These are phyloP conservation scores for Osmerus mordax DNA, from an alignment of 2,113 vertebrate species.

Conservation along the genomic window DNA sequence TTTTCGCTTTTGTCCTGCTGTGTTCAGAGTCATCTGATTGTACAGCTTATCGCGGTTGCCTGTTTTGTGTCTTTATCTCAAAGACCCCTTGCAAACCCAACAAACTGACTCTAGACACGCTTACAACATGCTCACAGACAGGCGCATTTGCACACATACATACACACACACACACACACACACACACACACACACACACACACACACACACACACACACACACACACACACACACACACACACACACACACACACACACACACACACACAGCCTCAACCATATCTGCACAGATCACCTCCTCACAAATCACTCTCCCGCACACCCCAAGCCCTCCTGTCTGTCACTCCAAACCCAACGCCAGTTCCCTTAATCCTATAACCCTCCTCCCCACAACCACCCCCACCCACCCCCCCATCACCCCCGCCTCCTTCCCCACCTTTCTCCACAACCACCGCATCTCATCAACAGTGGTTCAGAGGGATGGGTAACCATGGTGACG, in stretches of 20 bases:
- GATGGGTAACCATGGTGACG: constrained; percentile 36
- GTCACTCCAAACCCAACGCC: constrained; percentile 44
- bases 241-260: constrained; percentile 12
- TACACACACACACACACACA: constrained; percentile 12
- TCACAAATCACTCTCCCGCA: constrained; percentile 30
- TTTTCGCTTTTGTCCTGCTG: background rate
- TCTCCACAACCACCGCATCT: constrained; percentile 35
- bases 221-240: constrained; percentile 2
- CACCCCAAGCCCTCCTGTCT: constrained; percentile 33
- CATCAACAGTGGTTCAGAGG: constrained; percentile 39
- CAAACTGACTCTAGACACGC: background rate
- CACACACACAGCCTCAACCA: background rate
- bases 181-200: constrained; percentile 4
- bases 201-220: background rate
- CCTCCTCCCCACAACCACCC: background rate
- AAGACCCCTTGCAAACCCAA: background rate
- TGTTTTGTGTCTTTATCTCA: background rate
- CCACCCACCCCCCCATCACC: constrained; percentile 7
- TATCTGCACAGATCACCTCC: constrained; percentile 10
- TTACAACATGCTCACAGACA: background rate
- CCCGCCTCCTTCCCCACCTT: constrained; percentile 14
- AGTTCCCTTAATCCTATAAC: constrained; percentile 40
- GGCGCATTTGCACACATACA: background rate
- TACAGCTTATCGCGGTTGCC: background rate
- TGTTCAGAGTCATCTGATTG: background rate